These are phyloP conservation scores for Phyllotreta cruciferae DNA, from an alignment of 2,888 invertebrate species.

Conservation along the genomic window DNA sequence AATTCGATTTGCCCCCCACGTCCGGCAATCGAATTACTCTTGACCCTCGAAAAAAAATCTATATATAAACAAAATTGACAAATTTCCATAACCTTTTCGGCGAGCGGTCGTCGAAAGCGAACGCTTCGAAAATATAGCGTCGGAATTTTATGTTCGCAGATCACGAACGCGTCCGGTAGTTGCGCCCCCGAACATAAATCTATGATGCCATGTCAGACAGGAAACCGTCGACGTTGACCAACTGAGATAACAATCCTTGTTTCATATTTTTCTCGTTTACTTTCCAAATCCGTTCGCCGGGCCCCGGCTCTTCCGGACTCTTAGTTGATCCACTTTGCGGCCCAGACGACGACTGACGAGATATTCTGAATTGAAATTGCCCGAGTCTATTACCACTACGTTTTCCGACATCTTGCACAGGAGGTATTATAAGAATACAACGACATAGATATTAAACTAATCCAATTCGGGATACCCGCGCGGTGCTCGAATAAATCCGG, in stretches of 20 bases:
- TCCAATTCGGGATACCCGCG: constrained; percentile 4
- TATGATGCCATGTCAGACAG: constrained; percentile 53
- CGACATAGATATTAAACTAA: background rate
- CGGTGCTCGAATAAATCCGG: constrained; percentile 16
- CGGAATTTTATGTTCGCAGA: constrained; percentile 47
- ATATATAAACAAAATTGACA: constrained; percentile 17
- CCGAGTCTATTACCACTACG: no score
- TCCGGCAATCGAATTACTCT: constrained; percentile 21
- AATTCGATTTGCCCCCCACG: constrained; percentile 15
- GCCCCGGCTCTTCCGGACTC: constrained; percentile 21
- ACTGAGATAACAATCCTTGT: constrained; percentile 52
- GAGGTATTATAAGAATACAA: no score
- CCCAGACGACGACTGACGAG: background rate
- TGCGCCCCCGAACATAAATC: constrained; percentile 52
- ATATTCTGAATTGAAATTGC: background rate
- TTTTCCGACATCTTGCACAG: no score
- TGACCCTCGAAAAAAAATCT: constrained; percentile 2
- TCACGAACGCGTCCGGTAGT: constrained; percentile 52
- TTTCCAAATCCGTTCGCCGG: constrained; percentile 27
- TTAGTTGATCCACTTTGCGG: constrained; percentile 27
- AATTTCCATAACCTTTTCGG: constrained; percentile 25
- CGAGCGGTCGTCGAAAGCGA: constrained; percentile 23
- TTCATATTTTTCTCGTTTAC: constrained; percentile 50
- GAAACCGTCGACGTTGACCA: constrained; percentile 47
- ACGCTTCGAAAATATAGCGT: constrained; percentile 33